Conservation (phyloP, 2,113 vertebrate genomes). For the Ceyx margarethae region DNA sequence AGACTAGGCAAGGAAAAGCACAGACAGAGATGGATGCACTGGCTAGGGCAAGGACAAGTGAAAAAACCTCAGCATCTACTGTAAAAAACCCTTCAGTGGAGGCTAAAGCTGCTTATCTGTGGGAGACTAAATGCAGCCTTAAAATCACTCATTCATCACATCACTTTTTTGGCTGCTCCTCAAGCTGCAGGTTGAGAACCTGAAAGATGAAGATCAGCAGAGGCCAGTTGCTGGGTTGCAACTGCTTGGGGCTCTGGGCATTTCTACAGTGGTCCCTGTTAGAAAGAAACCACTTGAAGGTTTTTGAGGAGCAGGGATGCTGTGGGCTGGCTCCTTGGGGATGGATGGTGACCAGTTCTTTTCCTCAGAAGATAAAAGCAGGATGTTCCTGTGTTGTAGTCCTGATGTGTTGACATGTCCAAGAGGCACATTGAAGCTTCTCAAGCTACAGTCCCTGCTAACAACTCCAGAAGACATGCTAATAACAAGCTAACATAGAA, state of each 20-base stretch:
- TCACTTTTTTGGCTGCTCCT: neutral
- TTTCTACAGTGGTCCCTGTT: neutral
- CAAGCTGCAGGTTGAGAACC: neutral
- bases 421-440: neutral
- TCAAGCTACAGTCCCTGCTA: neutral
- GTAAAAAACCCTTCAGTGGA: neutral
- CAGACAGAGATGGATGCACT: neutral
- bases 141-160: neutral
- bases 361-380: neutral
- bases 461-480: neutral
- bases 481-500: neutral
- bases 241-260: neutral
- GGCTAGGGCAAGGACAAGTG: neutral
- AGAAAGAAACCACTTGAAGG: neutral
- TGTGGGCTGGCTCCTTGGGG: neutral
- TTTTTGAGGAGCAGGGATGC: neutral
- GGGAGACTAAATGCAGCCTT: neutral
- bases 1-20: neutral
- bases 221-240: neutral
- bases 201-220: neutral
- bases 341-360: neutral
- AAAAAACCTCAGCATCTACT: neutral
- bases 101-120: neutral
- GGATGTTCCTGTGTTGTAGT: neutral
- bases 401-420: neutral